Evolutionary conservation across 2,797 vertebrate genomes (phyloP).

Genomic region (Sebastes miniatus): DNA sequence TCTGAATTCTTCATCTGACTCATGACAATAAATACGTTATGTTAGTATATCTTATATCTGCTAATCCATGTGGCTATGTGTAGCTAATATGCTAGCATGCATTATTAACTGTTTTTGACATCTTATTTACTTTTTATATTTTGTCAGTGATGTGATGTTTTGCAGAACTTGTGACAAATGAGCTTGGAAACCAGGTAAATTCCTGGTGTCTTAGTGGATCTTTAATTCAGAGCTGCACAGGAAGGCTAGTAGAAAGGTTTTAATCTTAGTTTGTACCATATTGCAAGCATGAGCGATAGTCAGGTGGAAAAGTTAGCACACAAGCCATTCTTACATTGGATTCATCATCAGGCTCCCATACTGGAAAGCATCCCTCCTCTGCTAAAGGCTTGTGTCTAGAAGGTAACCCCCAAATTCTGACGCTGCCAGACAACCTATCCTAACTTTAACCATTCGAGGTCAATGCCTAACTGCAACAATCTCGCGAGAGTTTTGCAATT

Average conservation of each 20-base stretch:
- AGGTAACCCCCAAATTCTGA: too few species aligned
- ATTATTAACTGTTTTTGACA: not conserved
- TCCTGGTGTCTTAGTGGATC: not conserved
- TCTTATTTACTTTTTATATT: not conserved
- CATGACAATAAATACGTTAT: not conserved
- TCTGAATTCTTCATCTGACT: not conserved
- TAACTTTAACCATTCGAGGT: fast-evolving
- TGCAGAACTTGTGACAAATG: not conserved
- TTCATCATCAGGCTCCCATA: not conserved
- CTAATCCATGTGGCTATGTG: not conserved
- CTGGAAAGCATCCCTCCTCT: not conserved
- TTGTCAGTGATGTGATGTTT: not conserved
- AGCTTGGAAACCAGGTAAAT: not conserved
- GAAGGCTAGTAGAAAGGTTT: not conserved
- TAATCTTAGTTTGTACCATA: not conserved
- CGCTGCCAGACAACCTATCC: too few species aligned
- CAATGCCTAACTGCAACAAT: too few species aligned
- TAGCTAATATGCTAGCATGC: not conserved
- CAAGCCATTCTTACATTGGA: not conserved
- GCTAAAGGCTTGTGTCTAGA: too few species aligned
- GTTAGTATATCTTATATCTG: not conserved
- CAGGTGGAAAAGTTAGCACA: not conserved
- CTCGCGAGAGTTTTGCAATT: too few species aligned
- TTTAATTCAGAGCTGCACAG: not conserved
- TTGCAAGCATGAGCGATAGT: not conserved